Evolutionary conservation across 2,797 vertebrate genomes (phyloP).

Genomic region (Mastacembelus armatus): DNA sequence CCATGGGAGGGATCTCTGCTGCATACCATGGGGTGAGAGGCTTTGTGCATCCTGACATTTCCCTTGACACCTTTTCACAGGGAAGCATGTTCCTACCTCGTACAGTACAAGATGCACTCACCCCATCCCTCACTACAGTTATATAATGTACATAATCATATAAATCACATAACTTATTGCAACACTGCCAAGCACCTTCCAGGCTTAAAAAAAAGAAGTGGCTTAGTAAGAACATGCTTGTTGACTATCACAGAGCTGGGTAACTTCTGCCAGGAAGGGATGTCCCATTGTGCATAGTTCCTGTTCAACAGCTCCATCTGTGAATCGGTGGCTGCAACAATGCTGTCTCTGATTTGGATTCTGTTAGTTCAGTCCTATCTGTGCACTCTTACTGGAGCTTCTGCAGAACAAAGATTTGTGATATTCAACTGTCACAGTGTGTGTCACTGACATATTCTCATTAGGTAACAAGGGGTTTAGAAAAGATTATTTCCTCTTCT

Average conservation of each 20-base stretch:
- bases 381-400: not conserved
- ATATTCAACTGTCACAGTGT: not conserved
- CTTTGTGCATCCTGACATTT: constrained; percentile 73
- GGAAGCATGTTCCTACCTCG: constrained; percentile 50
- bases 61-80: constrained; percentile 60
- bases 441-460: too few relatives aligned
- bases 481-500: too few relatives aligned
- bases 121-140: constrained; percentile 4
- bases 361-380: not conserved
- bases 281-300: constrained; percentile 1
- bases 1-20: constrained; percentile 75
- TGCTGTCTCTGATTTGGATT: too few relatives aligned
- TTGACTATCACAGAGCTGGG: not conserved
- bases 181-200: constrained; percentile 8
- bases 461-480: too few relatives aligned
- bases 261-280: not conserved
- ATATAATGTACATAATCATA: constrained; percentile 27
- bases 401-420: not conserved
- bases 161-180: constrained; percentile 18
- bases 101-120: constrained; percentile 51
- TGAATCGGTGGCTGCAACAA: not conserved
- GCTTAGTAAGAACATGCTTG: not conserved
- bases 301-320: not conserved
- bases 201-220: constrained; percentile 22
- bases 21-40: constrained; percentile 71